Percentiles rank a stretch among this genome's conserved stretches.
These are phyloP conservation scores for Genyomyrus donnyi DNA, from an alignment of 2,113 vertebrate genomes.

Conservation along the genomic window DNA sequence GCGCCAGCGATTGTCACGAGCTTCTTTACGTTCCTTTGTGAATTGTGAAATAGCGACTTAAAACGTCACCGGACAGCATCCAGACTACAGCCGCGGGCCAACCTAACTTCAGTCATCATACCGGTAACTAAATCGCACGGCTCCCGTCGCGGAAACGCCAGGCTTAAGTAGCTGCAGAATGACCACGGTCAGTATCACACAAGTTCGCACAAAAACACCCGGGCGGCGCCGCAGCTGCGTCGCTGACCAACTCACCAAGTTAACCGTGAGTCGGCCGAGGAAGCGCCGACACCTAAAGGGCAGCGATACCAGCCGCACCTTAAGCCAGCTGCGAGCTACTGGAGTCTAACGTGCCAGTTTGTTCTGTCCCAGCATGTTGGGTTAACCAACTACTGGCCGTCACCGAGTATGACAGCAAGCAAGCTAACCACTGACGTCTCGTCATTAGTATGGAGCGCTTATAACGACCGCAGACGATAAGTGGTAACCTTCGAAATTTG, in stretches of 20 bases:
- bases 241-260: not conserved
- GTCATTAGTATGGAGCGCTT: not conserved
- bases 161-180: not conserved
- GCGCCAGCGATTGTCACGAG: not conserved
- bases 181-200: not conserved
- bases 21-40: not conserved
- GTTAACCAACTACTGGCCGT: not conserved
- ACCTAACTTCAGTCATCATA: not conserved
- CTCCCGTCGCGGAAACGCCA: not conserved
- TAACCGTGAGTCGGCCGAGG: not conserved
- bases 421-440: not conserved
- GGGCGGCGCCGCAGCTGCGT: not conserved
- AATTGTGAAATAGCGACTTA: not conserved
- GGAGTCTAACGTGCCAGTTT: not conserved
- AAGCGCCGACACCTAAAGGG: not conserved
- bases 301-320: not conserved
- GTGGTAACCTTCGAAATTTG: not conserved
- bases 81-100: not conserved
- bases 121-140: not conserved
- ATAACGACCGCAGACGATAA: not conserved
- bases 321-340: not conserved
- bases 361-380: not conserved
- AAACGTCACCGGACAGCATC: not conserved
- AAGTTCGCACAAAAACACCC: not conserved
- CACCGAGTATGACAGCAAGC: not conserved